Evolutionary conservation across 2,113 vertebrate species (phyloP), one percentile per base, ranked within the genome.

Genomic region (Chaenogobius annularis): DNA sequence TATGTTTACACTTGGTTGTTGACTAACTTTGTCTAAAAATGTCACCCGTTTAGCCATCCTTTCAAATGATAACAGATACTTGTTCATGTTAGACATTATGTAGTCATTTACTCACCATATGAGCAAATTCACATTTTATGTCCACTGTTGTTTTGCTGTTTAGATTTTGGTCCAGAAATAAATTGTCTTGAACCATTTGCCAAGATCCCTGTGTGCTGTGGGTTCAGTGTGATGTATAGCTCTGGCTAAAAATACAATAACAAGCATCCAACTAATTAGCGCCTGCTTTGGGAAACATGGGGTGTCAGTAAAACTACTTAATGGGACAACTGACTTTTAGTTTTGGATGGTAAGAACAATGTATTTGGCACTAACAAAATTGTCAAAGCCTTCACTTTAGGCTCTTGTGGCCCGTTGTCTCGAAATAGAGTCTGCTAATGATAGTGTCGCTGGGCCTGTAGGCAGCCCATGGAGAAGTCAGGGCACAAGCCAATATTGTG

Each of bases 361-460:
- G 23, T 37, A 73, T 61, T 62, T 70, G 23, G 35, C 58, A 54
- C 7, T 7, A 10, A 22, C 17, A 58, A 40, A 74, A 48, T 66
- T 44, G 0, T 1, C 43, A 43, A 48, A 79, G 74, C 17, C 12
- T 17, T 47, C 11, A 11, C 65, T 77, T 55, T 3, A 72, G 72
- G 56, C 66, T 86, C 52, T 66, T 46, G 54, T 74, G 77, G 71
- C 52, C 44, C 5, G 19, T n/a, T 40, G 59, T 58, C 79, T 78
- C 26, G 66, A 84, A 85, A 81, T 73, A 85, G 76, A 78, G 55
- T 19, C 73, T 14, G 72, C 70, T 88, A 88, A 90, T 88, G 84
- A 88, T 85, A 77, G 75, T 79, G 78, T 61, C 67, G 77, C 70
- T 68, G 62, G 64, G 70, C 80, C 80, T 83, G 80, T 66, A 81